Base-by-base conservation (phyloP, 2,888 invertebrate genomes). In the Branchipolynoe longqiensis region DNA sequence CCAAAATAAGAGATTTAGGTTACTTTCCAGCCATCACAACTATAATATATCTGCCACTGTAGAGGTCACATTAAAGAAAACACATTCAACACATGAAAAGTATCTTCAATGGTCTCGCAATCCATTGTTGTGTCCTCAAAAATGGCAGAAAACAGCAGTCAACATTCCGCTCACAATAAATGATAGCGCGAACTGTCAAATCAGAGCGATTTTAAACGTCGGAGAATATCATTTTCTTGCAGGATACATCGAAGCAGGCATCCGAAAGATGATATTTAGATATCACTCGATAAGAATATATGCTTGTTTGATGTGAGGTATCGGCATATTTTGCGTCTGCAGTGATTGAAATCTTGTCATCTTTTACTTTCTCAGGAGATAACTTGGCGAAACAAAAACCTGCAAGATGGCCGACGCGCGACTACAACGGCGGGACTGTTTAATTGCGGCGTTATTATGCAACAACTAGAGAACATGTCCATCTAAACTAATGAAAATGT, bases 371-470 rank as follows among this genome's bases (percentile, higher is more conserved):
- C 54, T 31, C 78, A 41, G 2, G 28, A 8, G 78, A 41, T 28
- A 78, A 25, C 78, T 54, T 54, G 38, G 58, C 58, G 36, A 58
- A 82, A 82, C 82, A 82, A 82, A 31, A 82, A 58, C 33, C 1
- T 14, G 12, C 82, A 82, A 73, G 84, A 73, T 73, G 73, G 74
- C 84, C 56, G 84, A 54, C 54, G 22, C 14, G 25, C 56, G 38
- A 22, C n/a, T 40, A 28, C 33, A 54, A 28, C 38, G 28, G 38
- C 31, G 22, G 54, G 56, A 18, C 69, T 22, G 36, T 54, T 33
- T 36, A 74, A 54, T 64, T 28, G 25, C 8, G n/a, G 41, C 22
- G 28, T 69, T n/a, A 8, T 41, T 31, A 25, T n/a, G 31, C 41
- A 28, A 14, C 38, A 28, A 40, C 48, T 64, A 33, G 69, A 40